Evolutionary conservation across 23 tunicate genomes (phyloP).

Genomic region (Styela clava): DNA sequence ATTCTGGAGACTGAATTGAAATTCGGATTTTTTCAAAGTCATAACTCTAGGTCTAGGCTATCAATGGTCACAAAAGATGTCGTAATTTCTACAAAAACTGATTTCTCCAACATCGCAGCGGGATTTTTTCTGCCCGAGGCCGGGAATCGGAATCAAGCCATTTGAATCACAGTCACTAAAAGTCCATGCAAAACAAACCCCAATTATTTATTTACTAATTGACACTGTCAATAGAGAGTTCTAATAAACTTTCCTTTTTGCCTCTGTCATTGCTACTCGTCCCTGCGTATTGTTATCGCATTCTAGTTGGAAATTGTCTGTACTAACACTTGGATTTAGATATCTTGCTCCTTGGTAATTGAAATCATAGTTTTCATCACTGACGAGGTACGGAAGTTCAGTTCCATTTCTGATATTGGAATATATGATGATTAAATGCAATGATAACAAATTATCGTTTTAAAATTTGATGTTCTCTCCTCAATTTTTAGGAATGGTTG

Average conservation of each 20-base stretch:
- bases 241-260: not conserved
- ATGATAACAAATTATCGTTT: not conserved
- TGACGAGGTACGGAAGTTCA: conserved; percentile 31
- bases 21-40: no score
- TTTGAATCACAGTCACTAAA: not conserved
- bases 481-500: not conserved
- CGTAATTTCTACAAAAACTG: not conserved
- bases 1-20: no score
- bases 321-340: conserved; percentile 10
- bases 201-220: no score
- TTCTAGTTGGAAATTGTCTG: conserved; percentile 25
- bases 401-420: conserved; percentile 43
- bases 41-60: no score
- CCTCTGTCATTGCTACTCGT: conserved; percentile 1
- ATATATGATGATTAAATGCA: no score
- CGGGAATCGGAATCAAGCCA: no score
- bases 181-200: not conserved
- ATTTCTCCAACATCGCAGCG: not conserved
- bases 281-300: conserved; percentile 32
- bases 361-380: conserved; percentile 53
- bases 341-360: conserved; percentile 41
- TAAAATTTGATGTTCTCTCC: not conserved
- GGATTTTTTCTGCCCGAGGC: not conserved
- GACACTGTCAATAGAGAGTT: not conserved
- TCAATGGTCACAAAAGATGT: no score